Evolutionary conservation across 2,888 invertebrate species (phyloP).

Genomic region (Drosophila hamatofila): DNA sequence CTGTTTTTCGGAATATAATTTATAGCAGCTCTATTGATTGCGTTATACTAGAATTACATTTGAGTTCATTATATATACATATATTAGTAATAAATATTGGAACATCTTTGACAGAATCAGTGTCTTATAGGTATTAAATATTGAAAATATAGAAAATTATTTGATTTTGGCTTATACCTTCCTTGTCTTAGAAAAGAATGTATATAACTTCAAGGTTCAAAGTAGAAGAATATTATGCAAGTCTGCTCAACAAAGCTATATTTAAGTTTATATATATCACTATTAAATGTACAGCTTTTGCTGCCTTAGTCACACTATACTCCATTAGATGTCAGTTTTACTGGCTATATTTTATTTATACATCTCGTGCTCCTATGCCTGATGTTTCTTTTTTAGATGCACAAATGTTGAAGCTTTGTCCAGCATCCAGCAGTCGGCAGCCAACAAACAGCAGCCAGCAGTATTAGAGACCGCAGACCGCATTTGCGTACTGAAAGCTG

Average conservation of each 20-base stretch:
- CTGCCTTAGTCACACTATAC: neutral
- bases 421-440: neutral
- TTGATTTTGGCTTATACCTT: neutral
- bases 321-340: neutral
- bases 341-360: constrained; percentile 4
- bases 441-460: neutral
- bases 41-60: too few species aligned
- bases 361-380: neutral
- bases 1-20: neutral
- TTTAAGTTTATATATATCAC: neutral
- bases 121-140: neutral
- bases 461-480: neutral
- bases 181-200: too few species aligned
- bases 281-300: neutral
- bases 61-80: too few species aligned
- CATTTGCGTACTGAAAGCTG: constrained; percentile 34
- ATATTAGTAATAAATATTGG: too few species aligned
- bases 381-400: neutral
- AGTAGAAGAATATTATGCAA: too few species aligned
- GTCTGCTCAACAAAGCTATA: neutral
- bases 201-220: too few species aligned
- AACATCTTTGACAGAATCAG: neutral
- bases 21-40: too few species aligned
- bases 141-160: neutral
- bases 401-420: neutral